phyloP scores from a whole-genome alignment of 1,140 invertebrate species.

The Choristoneura fumiferana region DNA sequence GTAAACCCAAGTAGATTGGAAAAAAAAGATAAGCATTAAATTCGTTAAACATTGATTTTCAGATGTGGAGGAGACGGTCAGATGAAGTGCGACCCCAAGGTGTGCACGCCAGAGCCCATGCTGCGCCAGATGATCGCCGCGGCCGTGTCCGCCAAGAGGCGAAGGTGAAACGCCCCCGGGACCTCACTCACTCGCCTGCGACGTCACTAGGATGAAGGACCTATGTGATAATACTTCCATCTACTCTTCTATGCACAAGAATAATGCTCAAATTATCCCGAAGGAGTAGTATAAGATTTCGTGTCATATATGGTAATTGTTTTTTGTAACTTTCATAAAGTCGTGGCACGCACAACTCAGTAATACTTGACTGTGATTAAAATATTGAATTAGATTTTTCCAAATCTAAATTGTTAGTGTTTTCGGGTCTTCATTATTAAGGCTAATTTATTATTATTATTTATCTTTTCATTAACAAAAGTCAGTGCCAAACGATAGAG shows the following conservation, averaged over 20 bases:
- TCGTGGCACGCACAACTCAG: slow-evolving; percentile 64
- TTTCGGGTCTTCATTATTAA: slow-evolving; percentile 50
- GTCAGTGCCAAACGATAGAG: slow-evolving; percentile 75
- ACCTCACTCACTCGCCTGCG: slow-evolving; percentile 33
- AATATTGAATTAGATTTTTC: slow-evolving; percentile 62
- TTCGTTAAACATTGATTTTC: slow-evolving; percentile 52
- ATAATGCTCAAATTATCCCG: slow-evolving; percentile 73
- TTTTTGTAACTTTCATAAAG: slow-evolving; percentile 55
- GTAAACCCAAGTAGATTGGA: no score
- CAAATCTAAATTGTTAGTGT: slow-evolving; percentile 45
- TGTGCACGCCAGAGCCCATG: slow-evolving; percentile 92
- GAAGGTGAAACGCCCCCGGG: slow-evolving; percentile 82
- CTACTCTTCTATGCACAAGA: slow-evolving; percentile 72
- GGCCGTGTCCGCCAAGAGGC: slow-evolving; percentile 84
- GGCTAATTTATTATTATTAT: slow-evolving; percentile 57
- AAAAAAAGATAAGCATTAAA: background rate
- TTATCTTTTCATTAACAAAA: slow-evolving; percentile 57
- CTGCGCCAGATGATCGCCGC: slow-evolving; percentile 92
- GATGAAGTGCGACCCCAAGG: slow-evolving; percentile 95
- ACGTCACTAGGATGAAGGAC: slow-evolving; percentile 54
- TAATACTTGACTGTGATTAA: slow-evolving; percentile 72
- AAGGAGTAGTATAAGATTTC: slow-evolving; percentile 73
- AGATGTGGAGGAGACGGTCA: slow-evolving; percentile 93
- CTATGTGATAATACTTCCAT: slow-evolving; percentile 64
- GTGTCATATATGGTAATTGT: slow-evolving; percentile 74